These are phyloP conservation scores for Rhyzopertha dominica DNA, from an alignment of 1,140 invertebrate species.

Conservation along the genomic window DNA sequence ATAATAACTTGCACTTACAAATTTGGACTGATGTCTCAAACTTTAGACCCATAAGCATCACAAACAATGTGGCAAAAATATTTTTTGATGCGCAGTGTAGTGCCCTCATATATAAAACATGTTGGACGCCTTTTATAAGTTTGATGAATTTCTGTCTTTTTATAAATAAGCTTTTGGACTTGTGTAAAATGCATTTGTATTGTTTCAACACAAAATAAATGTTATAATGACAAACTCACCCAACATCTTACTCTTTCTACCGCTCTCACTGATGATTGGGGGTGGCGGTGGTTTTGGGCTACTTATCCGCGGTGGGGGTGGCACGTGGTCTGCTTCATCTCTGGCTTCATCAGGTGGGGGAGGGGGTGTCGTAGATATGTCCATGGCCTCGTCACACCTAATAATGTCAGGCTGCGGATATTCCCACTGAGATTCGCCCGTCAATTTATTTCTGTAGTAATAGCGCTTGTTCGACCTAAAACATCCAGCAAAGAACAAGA, in stretches of 20 bases:
- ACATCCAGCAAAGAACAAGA: constrained; percentile 48
- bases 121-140: too few species aligned
- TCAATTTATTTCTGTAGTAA: constrained; percentile 59
- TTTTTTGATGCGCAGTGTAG: too few species aligned
- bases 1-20: too few species aligned
- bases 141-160: too few species aligned
- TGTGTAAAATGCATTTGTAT: too few species aligned
- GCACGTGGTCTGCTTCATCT: constrained; percentile 1
- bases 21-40: too few species aligned
- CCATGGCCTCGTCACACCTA: constrained; percentile 57
- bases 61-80: too few species aligned
- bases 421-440: constrained; percentile 60
- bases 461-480: constrained; percentile 65
- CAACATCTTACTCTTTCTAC: constrained; percentile 5
- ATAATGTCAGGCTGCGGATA: constrained; percentile 56
- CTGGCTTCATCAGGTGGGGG: constrained; percentile 13
- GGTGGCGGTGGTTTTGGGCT: constrained; percentile 41
- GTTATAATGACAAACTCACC: background rate
- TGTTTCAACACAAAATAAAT: constrained; percentile 13
- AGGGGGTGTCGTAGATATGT: constrained; percentile 57
- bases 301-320: constrained; percentile 27
- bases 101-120: too few species aligned
- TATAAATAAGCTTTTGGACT: too few species aligned
- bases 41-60: too few species aligned
- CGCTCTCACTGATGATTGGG: constrained; percentile 31